Base-by-base conservation (phyloP, 23 tunicate species). In the Styela plicata region DNA sequence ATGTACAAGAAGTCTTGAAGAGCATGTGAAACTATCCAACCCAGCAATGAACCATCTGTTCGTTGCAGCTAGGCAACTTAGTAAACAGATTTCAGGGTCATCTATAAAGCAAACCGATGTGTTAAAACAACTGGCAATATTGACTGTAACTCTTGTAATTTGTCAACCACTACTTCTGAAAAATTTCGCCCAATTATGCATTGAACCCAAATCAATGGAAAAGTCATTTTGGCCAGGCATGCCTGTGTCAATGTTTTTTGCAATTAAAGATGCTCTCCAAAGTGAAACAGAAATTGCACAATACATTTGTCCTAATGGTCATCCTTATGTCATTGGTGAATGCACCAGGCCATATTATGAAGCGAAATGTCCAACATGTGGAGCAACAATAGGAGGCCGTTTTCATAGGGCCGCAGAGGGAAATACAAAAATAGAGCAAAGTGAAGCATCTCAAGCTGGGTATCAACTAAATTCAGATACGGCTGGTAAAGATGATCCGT, bases 381-480 rank as follows among this genome's bases (percentile, higher is more conserved):
- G 71, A 25, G 71, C 22, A 67, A 29, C 31, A 0, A 67, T 67
- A 0, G 71, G 71, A 16, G 71, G 71, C 0, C 30, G 31, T 18
- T 27, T 25, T 18, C 71, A 67, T 29, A 0, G 0, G 13, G 2
- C 71, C 0, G 71, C 71, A 27, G 31, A 28, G 0, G 92, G 92
- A 5, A 88, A 88, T 65, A 23, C 31, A 34, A 74, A 33, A 31
- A 85, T 85, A 0, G 81, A 77, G 28, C 30, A 82, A 29, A 77
- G 84, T 20, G 92, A 88, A 67, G 77, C 52, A 52, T 88, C 92
- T 32, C 92, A 88, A 79, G 92, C 87, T 23, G 92, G 92, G 0
- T 88, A 88, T 73, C 31, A 34, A 35, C 68, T 88, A 2, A 63
- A 63, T 52, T 20, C 57, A 0, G 77, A 33, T 24, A 63, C 76